Evolutionary conservation across 2,888 invertebrate genomes (phyloP).

Genomic region (Parnassius glacialis): DNA sequence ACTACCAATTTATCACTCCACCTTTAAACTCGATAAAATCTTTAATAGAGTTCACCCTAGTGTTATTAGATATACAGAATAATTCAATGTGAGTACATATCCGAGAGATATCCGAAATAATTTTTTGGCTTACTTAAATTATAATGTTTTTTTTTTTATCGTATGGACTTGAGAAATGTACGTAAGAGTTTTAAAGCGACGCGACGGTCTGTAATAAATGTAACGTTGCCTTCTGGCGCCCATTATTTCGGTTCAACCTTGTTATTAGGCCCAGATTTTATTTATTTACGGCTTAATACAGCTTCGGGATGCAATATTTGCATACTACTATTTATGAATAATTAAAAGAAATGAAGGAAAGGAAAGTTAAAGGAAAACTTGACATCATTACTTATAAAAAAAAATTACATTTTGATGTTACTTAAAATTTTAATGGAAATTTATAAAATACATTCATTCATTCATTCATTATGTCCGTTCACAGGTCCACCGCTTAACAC

Average conservation of each 20-base stretch:
- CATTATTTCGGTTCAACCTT: constrained; percentile 72
- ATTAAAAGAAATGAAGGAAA: background rate
- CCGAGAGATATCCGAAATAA: constrained; percentile 50
- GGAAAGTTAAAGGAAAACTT: too few relatives aligned
- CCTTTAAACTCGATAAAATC: too few relatives aligned
- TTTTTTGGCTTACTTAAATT: constrained; percentile 62
- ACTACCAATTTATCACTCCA: too few relatives aligned
- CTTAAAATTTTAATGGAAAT: too few relatives aligned
- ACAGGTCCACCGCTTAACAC: too few relatives aligned
- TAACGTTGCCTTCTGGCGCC: constrained; percentile 74
- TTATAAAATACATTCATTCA: too few relatives aligned
- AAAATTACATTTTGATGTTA: background rate
- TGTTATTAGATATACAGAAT: constrained; percentile 3
- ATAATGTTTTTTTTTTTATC: constrained; percentile 76
- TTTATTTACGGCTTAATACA: constrained; percentile 66
- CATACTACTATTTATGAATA: constrained; percentile 2
- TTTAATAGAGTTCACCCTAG: too few relatives aligned
- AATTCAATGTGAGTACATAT: constrained; percentile 19
- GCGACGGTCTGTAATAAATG: constrained; percentile 68
- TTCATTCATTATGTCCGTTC: too few relatives aligned
- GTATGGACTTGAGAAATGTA: constrained; percentile 74
- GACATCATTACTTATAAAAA: background rate
- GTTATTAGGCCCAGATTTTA: constrained; percentile 77
- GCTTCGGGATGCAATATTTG: constrained; percentile 14
- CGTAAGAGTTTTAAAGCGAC: constrained; percentile 71